These are phyloP conservation scores for Bucco capensis DNA, from an alignment of 2,113 vertebrate species.

Conservation along the genomic window DNA sequence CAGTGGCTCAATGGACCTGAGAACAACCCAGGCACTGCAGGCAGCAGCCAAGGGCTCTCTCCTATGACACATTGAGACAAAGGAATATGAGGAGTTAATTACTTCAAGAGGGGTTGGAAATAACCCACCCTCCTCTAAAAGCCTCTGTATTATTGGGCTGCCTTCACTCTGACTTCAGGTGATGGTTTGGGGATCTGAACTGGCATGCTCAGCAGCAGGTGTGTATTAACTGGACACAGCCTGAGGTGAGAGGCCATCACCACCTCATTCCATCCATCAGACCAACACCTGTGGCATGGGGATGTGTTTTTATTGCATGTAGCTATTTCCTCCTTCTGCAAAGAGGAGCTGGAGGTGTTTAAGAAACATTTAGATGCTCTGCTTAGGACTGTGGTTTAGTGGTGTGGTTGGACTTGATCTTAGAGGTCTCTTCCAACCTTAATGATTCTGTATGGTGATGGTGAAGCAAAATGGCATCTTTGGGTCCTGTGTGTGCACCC, in stretches of 20 bases:
- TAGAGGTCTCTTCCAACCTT: no score
- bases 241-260: accelerated
- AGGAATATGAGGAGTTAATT: neutral
- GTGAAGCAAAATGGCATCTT: accelerated
- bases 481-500: accelerated
- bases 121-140: neutral
- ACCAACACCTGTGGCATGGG: accelerated
- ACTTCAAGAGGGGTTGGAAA: neutral
- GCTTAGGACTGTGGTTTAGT: no score
- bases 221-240: neutral
- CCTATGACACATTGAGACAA: neutral
- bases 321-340: neutral
- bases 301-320: accelerated
- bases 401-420: no score
- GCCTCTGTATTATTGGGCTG: neutral
- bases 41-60: neutral
- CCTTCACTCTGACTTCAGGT: neutral
- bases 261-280: neutral
- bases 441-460: no score
- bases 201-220: neutral
- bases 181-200: neutral
- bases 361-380: no score
- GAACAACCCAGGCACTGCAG: neutral
- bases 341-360: neutral
- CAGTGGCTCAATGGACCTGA: neutral